Evolutionary conservation across 1,140 invertebrate species (phyloP).

Genomic region (Phenacoccus solenopsis): DNA sequence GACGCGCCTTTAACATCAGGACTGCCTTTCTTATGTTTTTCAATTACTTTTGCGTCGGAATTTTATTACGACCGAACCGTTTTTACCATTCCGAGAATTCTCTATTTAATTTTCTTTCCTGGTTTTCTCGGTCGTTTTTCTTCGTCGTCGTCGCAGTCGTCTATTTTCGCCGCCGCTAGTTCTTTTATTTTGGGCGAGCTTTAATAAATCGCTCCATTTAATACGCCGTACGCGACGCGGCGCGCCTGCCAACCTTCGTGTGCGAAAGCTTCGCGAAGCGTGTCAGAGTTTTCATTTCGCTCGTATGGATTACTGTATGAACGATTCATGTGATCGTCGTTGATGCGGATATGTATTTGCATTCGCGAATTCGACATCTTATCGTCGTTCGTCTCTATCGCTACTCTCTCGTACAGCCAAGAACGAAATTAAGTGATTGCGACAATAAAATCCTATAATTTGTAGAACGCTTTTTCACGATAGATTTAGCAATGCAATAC

Average conservation of each 20-base stretch:
- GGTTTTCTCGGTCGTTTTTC: neutral
- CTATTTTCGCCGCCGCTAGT: neutral
- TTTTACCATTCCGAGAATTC: slow-evolving; percentile 13
- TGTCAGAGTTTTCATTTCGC: neutral
- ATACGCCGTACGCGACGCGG: neutral
- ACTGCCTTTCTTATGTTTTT: slow-evolving; percentile 18
- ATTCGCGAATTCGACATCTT: too few species aligned
- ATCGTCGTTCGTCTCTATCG: too few species aligned
- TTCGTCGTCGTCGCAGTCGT: neutral
- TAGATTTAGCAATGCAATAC: neutral
- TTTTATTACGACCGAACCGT: slow-evolving; percentile 11
- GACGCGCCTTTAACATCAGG: slow-evolving; percentile 14
- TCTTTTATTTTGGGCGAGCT: slow-evolving; percentile 7
- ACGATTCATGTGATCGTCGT: too few species aligned
- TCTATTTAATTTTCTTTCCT: slow-evolving; percentile 16
- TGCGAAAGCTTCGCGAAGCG: neutral
- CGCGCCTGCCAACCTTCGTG: too few species aligned
- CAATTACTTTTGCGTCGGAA: slow-evolving; percentile 11
- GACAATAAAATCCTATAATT: neutral
- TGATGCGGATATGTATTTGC: too few species aligned
- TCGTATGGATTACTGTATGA: too few species aligned
- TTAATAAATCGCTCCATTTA: slow-evolving; percentile 3
- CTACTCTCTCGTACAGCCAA: too few species aligned
- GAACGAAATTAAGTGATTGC: neutral
- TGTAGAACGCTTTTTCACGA: neutral